Evolutionary conservation across 2,888 invertebrate genomes (phyloP), one percentile per base, ranked within the genome.

Genomic region (Apotomis capreana): DNA sequence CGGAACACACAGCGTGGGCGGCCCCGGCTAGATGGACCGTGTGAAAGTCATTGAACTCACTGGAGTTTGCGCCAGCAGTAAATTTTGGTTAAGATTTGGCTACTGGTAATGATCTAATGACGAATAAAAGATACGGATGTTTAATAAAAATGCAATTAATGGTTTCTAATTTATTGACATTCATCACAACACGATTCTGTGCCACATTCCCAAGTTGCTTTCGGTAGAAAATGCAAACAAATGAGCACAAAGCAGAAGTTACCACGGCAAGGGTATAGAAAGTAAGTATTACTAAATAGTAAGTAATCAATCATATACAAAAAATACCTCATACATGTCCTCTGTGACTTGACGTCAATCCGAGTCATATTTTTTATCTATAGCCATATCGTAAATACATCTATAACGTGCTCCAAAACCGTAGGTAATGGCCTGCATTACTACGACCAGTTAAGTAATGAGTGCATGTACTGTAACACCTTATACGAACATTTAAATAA

Each of bases 161-260:
- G 4, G 58, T 70, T 52, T 64, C 37, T 61, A 46, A 55, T 70
- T 70, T 70, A 70, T 70, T 70, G 54, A 70, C 67, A 61, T 67
- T 70, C 40, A 70, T 60, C 54, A 62, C 13, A 67, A 49, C 54
- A 62, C 10, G 49, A 49, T 55, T 46, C 46, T 54, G 54, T 61
- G 55, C n/a, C 55, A 54, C 54, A 55, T 70, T 67, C 65, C 55
- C 55, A 36, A 52, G 67, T 67, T 55, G 55, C 49, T 60, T 52
- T 55, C 15, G 8, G 54, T 26, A 54, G 59, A 65, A 70, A 70
- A 67, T 67, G 61, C 60, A 55, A 55, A 13, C 46, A 60, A 51
- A 70, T 40, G 37, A 61, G 61, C 37, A 40, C 46, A 60, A 69
- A 4, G 26, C 3, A 55, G 9, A 49, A 6, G 36, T 57, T 37